Evolutionary conservation across 2,888 invertebrate genomes (phyloP), one percentile per base, ranked within the genome.

Genomic region (Yponomeuta cagnagella): DNA sequence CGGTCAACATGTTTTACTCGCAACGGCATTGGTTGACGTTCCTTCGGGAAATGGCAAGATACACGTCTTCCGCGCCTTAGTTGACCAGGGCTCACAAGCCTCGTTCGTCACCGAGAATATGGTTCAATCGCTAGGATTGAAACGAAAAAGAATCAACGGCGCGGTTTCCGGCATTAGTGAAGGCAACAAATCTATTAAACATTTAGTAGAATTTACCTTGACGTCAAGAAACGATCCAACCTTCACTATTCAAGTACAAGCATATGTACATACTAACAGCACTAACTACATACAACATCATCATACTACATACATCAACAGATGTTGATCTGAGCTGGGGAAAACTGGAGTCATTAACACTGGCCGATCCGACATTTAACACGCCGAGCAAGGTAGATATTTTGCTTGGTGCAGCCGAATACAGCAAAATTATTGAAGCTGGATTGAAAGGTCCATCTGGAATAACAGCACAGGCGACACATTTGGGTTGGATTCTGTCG

Each of bases 401-500:
- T 6, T 8, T 76, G 10, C 66, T 76, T 1, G 76, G 75, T 48
- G 76, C 68, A 8, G 74, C 75, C 4, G 71, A 72, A 1, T 74
- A 74, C 58, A 52, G 72, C 10, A 70, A 76, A 15, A 71, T 76
- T 2, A 30, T 76, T 15, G 9, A 66, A n/a, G 43, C 66, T 8
- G 77, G 74, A 2, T 9, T 76, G 0, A 75, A 74, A 68, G 66
- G 72, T 63, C 71, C 75, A 4, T 2, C 68, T 10, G 70, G 72
- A 10, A 12, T 10, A 30, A 23, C 3, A n/a, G 65, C 65, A 6
- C 75, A 75, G 68, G 75, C 75, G 23, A 77, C 77, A n/a, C 31
- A 52, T 6, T 71, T 77, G 43, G 75, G 77, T 2, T 77, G 77
- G 77, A 71, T 77, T 52, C 31, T 77, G 15, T 77, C 75, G 10